Percentiles rank a stretch among this genome's conserved stretches.
These are phyloP conservation scores for Xenopus tropicalis DNA, from an alignment of 2,113 vertebrate species.

Conservation along the genomic window UCB_Xtro_10.0 CM004447.2:137129001-137129500, in stretches of 20 bases:
- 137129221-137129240: conserved; percentile 4
- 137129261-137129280: neutral
- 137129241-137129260: neutral
- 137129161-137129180: neutral
- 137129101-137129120: too few species aligned
- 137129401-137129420: conserved; percentile 19
- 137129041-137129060: neutral
- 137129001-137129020: too few species aligned
- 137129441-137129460: conserved; percentile 42
- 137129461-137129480: conserved; percentile 38
- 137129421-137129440: conserved; percentile 37
- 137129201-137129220: neutral
- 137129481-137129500: conserved; percentile 34
- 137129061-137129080: neutral
- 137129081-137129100: neutral
- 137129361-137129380: neutral
- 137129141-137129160: neutral
- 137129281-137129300: neutral
- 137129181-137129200: conserved; percentile 10
- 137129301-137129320: neutral
- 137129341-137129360: neutral
- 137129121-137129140: neutral
- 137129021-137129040: too few species aligned
- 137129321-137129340: conserved; percentile 11
- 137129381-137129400: conserved; percentile 18